Base-by-base conservation (phyloP, 2,113 vertebrate genomes). In the Cichladusa arquata region DNA sequence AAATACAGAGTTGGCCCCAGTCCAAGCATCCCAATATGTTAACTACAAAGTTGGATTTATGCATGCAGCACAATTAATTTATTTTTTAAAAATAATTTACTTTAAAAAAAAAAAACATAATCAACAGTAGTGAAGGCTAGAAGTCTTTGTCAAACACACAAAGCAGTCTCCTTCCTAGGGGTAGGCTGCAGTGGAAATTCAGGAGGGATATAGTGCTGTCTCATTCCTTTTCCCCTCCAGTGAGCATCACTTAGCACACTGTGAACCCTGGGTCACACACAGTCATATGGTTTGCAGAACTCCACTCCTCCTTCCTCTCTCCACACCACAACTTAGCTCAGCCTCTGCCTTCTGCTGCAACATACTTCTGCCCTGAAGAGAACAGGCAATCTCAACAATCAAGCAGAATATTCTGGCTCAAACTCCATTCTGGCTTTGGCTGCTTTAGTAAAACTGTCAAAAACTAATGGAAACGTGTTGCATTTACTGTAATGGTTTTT, bases 281-380 rank as follows among this genome's bases (percentile, higher is more conserved):
- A 93, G 38, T 97, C 96, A 97, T 94, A 92, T 94, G 94, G 90
- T 83, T 86, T 74, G 64, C 94, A 94, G 92, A 95, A 34, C 86
- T 94, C 45, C 54, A 73, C 62, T 94, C 61, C 70, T 91, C 38
- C 48, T 93, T 84, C 57, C 78, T 78, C 64, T 86, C 54, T 83
- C 42, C 3, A 3, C 45, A 93, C 42, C 79, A 50, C 66, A 92
- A 54, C 20, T 34, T 20, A 47, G 58, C 42, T 80, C 70, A 60
- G 74, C 54, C 36, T 34, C 26, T 87, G 44, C 70, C 29, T 92
- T 87, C 62, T 90, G 79, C 51, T 65, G 53, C 57, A 87, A 36
- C n/a, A 48, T 60, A 69, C 47, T 53, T 80, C 71, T 90, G 45
- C 33, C 26, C 71, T 74, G 38, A 88, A 73, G 38, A 91, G 80